A percentile compares a stretch with the other conserved stretches of the same genome.
phyloP scores from a whole-genome alignment of 2,888 invertebrate genomes.

The Dryococelus australis region DNA sequence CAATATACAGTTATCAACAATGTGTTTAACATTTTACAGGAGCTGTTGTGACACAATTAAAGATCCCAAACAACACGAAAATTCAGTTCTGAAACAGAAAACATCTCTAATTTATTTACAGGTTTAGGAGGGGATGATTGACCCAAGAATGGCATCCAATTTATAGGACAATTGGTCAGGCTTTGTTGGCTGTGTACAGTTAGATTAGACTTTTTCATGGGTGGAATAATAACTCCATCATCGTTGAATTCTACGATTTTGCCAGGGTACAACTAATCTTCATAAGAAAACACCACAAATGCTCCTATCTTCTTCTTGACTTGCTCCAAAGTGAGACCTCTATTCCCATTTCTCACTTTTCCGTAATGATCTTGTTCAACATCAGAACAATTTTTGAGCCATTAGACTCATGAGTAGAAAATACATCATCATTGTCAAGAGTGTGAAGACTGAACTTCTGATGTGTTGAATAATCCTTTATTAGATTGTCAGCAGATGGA shows the following conservation, averaged over 20 bases:
- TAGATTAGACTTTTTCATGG: not conserved
- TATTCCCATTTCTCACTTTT: not conserved
- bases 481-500: too few species aligned
- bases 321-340: too few species aligned
- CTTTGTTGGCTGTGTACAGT: not conserved
- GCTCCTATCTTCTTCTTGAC: not conserved
- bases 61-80: not conserved
- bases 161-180: not conserved
- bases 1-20: too few species aligned
- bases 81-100: not conserved
- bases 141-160: not conserved
- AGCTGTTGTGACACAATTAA: too few species aligned
- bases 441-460: too few species aligned
- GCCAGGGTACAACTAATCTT: not conserved
- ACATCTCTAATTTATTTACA: not conserved
- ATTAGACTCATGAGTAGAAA: not conserved
- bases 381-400: not conserved
- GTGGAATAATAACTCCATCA: not conserved
- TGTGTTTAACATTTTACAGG: too few species aligned
- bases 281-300: not conserved
- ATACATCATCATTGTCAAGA: too few species aligned
- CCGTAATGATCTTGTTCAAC: not conserved
- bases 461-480: too few species aligned
- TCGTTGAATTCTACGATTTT: not conserved
- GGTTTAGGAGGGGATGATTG: not conserved